Conservation (phyloP, 2,888 invertebrate species). For the Sphinx pinastri region DNA sequence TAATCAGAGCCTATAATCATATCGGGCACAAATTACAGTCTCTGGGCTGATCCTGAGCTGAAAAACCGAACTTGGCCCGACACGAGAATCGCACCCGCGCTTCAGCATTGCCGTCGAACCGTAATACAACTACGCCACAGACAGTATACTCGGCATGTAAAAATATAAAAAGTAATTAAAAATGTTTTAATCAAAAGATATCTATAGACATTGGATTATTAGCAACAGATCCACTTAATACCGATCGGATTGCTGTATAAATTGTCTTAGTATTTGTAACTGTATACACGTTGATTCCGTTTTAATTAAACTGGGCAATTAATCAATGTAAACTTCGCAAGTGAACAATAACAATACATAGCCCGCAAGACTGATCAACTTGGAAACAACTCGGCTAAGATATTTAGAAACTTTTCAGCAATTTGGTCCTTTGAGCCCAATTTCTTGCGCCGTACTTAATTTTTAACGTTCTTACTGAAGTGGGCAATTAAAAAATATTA, state of each 20-base stretch:
- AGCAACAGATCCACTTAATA: not conserved
- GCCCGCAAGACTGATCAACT: conserved; percentile 23
- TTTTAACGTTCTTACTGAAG: not conserved
- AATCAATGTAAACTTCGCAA: conserved; percentile 34
- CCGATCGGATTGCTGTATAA: not conserved
- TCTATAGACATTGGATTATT: too few relatives aligned
- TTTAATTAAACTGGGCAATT: conserved; percentile 38
- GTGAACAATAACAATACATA: conserved; percentile 29
- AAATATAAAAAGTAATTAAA: too few relatives aligned
- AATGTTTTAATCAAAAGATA: too few relatives aligned
- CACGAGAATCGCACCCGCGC: too few relatives aligned
- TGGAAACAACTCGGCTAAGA: conserved; percentile 12
- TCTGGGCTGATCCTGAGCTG: too few relatives aligned
- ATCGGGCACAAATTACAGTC: too few relatives aligned
- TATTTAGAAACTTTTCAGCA: conserved; percentile 27
- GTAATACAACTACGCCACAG: too few relatives aligned
- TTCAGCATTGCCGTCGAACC: too few relatives aligned
- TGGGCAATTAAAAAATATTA: not conserved
- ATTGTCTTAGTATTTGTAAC: conserved; percentile 1
- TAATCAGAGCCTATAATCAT: too few relatives aligned
- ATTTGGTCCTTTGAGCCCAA: conserved; percentile 21
- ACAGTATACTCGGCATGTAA: too few relatives aligned
- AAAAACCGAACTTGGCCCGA: too few relatives aligned
- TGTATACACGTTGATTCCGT: conserved; percentile 21
- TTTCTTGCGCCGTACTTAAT: not conserved